Conservation (phyloP, 2,888 invertebrate genomes). For the Neocrepidodera transversa region DNA sequence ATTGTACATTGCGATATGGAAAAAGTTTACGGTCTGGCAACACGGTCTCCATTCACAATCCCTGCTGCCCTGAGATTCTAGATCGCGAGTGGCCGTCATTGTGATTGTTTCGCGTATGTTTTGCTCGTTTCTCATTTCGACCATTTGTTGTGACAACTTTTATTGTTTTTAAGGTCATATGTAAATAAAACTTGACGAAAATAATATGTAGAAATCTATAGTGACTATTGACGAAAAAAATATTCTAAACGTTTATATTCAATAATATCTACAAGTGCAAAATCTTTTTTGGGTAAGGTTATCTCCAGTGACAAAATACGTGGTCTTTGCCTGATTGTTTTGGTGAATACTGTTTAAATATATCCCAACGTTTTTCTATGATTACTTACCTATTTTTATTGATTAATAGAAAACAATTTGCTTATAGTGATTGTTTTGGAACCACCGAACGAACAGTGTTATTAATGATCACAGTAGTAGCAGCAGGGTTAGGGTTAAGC, state of each 20-base stretch:
- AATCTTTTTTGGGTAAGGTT: conserved; percentile 31
- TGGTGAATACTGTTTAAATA: neutral
- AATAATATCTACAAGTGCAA: neutral
- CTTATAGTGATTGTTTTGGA: conserved; percentile 35
- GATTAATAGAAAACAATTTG: conserved; percentile 26
- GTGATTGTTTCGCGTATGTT: neutral
- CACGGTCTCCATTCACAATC: too few species aligned
- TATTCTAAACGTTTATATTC: too few species aligned
- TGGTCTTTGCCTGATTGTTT: conserved; percentile 14
- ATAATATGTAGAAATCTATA: conserved; percentile 2
- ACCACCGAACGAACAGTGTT: conserved; percentile 30
- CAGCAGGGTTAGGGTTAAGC: conserved; percentile 8
- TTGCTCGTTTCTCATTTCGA: conserved; percentile 7
- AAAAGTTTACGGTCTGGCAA: too few species aligned
- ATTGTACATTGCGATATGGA: too few species aligned
- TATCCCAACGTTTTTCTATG: conserved; percentile 4
- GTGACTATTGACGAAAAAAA: too few species aligned
- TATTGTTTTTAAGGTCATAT: conserved; percentile 8
- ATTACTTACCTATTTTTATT: conserved; percentile 27
- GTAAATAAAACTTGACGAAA: conserved; percentile 3
- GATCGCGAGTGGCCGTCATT: neutral
- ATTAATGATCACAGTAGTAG: conserved; percentile 25
- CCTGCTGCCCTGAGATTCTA: neutral
- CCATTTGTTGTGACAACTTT: conserved; percentile 13
- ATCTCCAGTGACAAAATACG: conserved; percentile 28